phyloP scores from a whole-genome alignment of 2,888 invertebrate genomes.

The Limnephilus auricula region DNA sequence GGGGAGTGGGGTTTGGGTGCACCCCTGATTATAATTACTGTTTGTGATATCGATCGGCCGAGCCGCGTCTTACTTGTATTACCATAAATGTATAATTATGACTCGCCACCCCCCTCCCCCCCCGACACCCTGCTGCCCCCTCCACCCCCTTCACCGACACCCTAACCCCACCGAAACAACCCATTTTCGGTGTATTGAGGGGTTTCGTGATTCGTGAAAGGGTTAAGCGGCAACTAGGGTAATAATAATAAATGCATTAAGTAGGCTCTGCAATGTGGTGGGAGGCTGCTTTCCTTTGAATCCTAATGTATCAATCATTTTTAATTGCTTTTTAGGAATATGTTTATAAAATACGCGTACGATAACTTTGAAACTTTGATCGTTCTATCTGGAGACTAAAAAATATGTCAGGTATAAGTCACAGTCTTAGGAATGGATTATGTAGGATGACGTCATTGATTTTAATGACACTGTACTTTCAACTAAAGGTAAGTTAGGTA shows the following conservation, averaged over 20 bases:
- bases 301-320: background rate
- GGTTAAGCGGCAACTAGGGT: constrained; percentile 51
- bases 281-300: background rate
- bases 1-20: constrained; percentile 40
- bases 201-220: constrained; percentile 53
- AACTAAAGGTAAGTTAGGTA: no score
- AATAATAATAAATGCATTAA: constrained; percentile 47
- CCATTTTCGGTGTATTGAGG: constrained; percentile 49
- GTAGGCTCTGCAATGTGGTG: constrained; percentile 13
- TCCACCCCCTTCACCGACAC: constrained; percentile 20
- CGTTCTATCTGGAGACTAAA: no score
- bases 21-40: constrained; percentile 67
- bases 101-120: constrained; percentile 61
- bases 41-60: constrained; percentile 67
- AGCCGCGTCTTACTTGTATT: constrained; percentile 67
- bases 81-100: constrained; percentile 67
- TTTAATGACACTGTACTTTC: no score
- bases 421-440: no score
- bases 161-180: constrained; percentile 45
- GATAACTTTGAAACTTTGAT: no score
- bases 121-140: constrained; percentile 32
- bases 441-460: no score
- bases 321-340: background rate
- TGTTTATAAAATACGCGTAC: background rate
- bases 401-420: no score